Evolutionary conservation across 1,140 invertebrate genomes (phyloP).

Genomic region (Trigoniulus corallinus): DNA sequence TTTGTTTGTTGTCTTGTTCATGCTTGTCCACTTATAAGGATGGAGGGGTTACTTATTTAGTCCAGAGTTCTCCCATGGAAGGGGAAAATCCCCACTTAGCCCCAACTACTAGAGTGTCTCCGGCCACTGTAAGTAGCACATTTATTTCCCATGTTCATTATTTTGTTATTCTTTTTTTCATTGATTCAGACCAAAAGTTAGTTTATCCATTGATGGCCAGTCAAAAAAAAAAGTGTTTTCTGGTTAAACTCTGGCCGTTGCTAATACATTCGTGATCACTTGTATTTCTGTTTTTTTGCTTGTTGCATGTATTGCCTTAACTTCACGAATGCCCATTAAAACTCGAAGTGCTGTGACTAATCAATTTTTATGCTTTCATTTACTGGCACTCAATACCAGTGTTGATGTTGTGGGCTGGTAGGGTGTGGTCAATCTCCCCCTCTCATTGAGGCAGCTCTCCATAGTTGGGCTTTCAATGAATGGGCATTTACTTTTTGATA

Average conservation of each 20-base stretch:
- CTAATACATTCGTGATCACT: conserved; percentile 4
- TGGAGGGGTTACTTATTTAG: conserved; percentile 16
- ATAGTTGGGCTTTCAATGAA: no score
- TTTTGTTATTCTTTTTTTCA: conserved; percentile 2
- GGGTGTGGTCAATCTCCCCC: neutral
- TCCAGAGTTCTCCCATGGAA: conserved; percentile 17
- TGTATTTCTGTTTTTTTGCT: conserved; percentile 3
- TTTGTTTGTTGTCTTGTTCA: no score
- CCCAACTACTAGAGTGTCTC: conserved; percentile 69
- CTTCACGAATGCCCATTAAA: neutral
- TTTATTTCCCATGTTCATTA: conserved; percentile 3
- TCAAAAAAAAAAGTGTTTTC: no score
- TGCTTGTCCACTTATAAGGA: no score
- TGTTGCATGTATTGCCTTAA: neutral
- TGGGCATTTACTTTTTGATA: no score
- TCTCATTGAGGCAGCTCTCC: neutral
- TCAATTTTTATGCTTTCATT: no score
- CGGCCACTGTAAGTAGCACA: conserved; percentile 59
- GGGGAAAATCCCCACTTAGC: conserved; percentile 42
- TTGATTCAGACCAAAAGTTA: conserved; percentile 5
- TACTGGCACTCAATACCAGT: conserved; percentile 1
- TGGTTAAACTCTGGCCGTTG: no score
- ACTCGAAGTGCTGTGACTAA: no score
- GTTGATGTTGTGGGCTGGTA: neutral
- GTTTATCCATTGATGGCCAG: conserved; percentile 4